Base-by-base conservation (phyloP, 2,888 invertebrate genomes). In the Tromatobia lineatoria region DNA sequence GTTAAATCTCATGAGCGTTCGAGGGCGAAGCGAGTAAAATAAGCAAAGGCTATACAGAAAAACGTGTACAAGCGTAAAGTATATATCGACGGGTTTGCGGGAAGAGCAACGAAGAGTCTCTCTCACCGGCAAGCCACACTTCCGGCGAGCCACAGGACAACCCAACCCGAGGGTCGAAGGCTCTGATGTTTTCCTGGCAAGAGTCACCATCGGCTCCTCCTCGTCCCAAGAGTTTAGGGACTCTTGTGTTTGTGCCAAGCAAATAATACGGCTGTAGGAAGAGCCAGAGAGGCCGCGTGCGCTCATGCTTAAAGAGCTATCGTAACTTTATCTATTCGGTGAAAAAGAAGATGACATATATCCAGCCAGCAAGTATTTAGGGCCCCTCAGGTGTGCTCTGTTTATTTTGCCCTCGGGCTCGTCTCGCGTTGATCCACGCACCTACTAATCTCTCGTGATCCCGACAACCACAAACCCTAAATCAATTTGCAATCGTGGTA, bases 251-350 rank as follows among this genome's bases (percentile, higher is more conserved):
- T 79, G 18, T 7, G 66, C 57, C 66, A 18, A 78, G 82, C 74
- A 85, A 86, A 86, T 76, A 86, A 66, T 69, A 34, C 77, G 73
- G 3, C 11, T 13, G 13, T 10, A 54, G 11, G 70, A 78, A 78
- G 47, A 66, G 18, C 52, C 59, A 45, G 45, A 59, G 23, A 45
- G 61, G 61, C 34, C 50, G 59, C 20, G 64, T 38, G 45, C 70
- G 47, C 66, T 11, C 61, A 42, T 18, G 59, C 29, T 70, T 52
- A 50, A 66, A 76, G 67, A 74, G 64, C 77, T 66, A 80, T 85
- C 80, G 69, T 83, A 71, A 85, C 80, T 80, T 86, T 85, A 86
- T 85, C 85, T 82, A 59, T 85, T 80, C 80, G 66, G 67, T 61
- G 83, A 83, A 80, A 75, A 80, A 54, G 38, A 54, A 57, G 23